Percentiles rank a stretch among this genome's conserved stretches.
These are phyloP conservation scores for Bradypodion ventrale DNA, from an alignment of 2,797 vertebrate species.

Conservation along the genomic window DNA sequence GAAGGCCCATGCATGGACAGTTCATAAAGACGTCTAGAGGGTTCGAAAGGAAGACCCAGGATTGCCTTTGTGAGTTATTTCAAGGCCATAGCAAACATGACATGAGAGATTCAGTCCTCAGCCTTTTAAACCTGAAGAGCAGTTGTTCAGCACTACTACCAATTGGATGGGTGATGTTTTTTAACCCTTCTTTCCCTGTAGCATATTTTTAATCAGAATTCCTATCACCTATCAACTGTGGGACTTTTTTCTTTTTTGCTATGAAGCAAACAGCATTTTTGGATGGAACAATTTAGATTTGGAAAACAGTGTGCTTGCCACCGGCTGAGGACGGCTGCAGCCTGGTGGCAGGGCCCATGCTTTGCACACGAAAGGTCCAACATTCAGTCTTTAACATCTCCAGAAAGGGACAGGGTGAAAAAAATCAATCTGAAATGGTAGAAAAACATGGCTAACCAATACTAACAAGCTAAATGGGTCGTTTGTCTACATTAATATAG, in stretches of 20 bases:
- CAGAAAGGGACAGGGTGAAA: neutral
- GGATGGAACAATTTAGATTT: neutral
- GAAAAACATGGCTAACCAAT: neutral
- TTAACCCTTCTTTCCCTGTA: neutral
- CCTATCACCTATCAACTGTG: neutral
- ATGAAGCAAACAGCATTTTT: neutral
- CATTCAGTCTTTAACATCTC: neutral
- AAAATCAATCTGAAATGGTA: neutral
- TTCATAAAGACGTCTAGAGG: neutral
- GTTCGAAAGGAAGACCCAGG: neutral
- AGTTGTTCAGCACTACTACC: neutral
- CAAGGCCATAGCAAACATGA: neutral
- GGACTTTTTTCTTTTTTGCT: neutral
- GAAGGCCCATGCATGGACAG: neutral
- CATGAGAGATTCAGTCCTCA: neutral
- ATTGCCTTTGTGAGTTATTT: neutral
- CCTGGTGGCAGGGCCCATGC: neutral
- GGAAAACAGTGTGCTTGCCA: neutral
- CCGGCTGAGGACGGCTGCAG: neutral
- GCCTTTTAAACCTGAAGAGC: neutral
- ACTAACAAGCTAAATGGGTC: neutral
- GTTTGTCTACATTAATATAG: neutral
- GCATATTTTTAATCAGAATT: neutral
- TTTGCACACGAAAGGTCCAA: neutral
- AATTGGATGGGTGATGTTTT: neutral